phyloP scores from a whole-genome alignment of 2,888 invertebrate species.

The Apotomis capreana region DNA sequence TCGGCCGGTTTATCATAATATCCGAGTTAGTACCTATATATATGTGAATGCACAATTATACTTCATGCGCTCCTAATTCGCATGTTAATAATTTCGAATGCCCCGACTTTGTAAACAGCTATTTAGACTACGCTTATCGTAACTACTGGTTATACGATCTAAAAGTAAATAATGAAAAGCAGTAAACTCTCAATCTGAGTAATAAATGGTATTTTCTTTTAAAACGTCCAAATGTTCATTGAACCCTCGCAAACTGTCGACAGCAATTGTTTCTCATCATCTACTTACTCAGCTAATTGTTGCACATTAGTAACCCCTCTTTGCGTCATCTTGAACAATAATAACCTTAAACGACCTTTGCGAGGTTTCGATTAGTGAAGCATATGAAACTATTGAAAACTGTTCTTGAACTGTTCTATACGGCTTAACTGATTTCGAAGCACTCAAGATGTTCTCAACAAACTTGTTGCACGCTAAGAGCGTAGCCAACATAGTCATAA shows the following conservation, averaged over 20 bases:
- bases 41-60: constrained; percentile 43
- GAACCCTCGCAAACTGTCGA: constrained; percentile 71
- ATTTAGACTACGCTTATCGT: background rate
- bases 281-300: constrained; percentile 66
- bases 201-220: background rate
- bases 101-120: background rate
- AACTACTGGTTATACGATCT: background rate
- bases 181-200: background rate
- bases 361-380: constrained; percentile 46
- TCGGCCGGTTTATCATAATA: constrained; percentile 63
- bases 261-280: constrained; percentile 71
- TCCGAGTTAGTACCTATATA: constrained; percentile 47
- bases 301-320: constrained; percentile 57
- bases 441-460: constrained; percentile 77
- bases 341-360: constrained; percentile 35
- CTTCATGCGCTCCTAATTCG: constrained; percentile 18
- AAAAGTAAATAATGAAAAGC: background rate
- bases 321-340: constrained; percentile 32
- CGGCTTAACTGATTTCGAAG: constrained; percentile 74
- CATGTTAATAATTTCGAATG: constrained; percentile 19
- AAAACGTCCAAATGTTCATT: constrained; percentile 58
- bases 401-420: constrained; percentile 61
- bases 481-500: constrained; percentile 78
- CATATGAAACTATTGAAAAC: constrained; percentile 59
- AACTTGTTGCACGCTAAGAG: constrained; percentile 80